phyloP scores from a whole-genome alignment of 2,888 invertebrate genomes.

The Trachelus troglodyta region DNA sequence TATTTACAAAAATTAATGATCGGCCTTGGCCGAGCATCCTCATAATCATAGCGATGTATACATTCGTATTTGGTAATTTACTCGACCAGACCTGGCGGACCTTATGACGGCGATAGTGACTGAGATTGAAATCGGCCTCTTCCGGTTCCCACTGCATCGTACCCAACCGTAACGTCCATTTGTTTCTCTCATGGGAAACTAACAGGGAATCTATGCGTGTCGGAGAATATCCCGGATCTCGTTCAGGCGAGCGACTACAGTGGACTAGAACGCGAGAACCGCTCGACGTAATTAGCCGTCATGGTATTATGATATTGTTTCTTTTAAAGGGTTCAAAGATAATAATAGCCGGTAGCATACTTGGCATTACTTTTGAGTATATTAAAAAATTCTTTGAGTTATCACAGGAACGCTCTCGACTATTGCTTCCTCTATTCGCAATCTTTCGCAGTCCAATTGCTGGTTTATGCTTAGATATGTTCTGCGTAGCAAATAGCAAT shows the following conservation, averaged over 20 bases:
- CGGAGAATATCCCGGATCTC: not conserved
- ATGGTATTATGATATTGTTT: not conserved
- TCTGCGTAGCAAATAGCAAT: not conserved
- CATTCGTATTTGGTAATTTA: not conserved
- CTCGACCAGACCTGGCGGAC: not conserved
- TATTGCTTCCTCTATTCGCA: not conserved
- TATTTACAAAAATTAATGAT: not conserved
- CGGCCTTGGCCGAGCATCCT: not conserved
- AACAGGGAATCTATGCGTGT: conserved; percentile 5
- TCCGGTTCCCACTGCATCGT: conserved; percentile 53
- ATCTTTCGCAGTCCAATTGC: not conserved
- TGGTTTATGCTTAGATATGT: not conserved
- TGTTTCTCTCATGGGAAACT: conserved; percentile 21
- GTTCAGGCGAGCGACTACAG: not conserved
- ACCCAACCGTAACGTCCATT: conserved; percentile 47
- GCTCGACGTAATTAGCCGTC: not conserved
- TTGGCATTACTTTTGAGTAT: not conserved
- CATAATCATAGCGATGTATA: not conserved
- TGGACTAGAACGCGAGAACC: conserved; percentile 2
- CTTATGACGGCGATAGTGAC: conserved; percentile 28
- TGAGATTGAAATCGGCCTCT: conserved; percentile 51
- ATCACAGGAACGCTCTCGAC: not conserved
- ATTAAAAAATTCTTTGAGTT: not conserved
- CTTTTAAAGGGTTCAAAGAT: not conserved
- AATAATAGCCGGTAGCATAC: not conserved